A percentile compares a stretch with the other conserved stretches of the same genome.
These are phyloP conservation scores for Melitaea athalia DNA, from an alignment of 2,888 invertebrate species.

Conservation along the genomic window DNA sequence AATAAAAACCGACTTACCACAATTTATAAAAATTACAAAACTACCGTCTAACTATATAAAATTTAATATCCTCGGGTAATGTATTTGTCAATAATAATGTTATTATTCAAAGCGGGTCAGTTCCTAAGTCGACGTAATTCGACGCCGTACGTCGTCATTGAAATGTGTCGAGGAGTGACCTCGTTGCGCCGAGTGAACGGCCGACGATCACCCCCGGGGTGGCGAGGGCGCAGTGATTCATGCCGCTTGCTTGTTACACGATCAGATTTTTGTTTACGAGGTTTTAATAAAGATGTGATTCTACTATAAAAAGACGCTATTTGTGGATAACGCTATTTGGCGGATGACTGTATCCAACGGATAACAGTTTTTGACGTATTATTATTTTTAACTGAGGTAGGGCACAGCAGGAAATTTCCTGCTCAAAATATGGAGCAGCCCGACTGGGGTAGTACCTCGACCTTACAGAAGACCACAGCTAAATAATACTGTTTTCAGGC, in stretches of 20 bases:
- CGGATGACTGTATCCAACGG: too few relatives aligned
- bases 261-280: slow-evolving; percentile 4
- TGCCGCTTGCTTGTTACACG: slow-evolving; percentile 15
- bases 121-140: slow-evolving; percentile 22
- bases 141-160: slow-evolving; percentile 21
- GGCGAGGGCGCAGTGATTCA: slow-evolving; percentile 23
- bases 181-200: slow-evolving; percentile 32
- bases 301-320: too few relatives aligned
- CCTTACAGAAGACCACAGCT: too few relatives aligned
- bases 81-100: neutral
- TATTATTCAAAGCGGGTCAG: neutral
- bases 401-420: too few relatives aligned
- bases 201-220: slow-evolving; percentile 25
- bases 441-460: too few relatives aligned
- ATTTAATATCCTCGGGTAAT: neutral
- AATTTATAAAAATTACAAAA: too few relatives aligned
- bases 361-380: too few relatives aligned
- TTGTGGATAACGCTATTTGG: too few relatives aligned
- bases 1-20: too few relatives aligned
- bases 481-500: too few relatives aligned
- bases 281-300: neutral
- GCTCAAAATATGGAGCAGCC: too few relatives aligned
- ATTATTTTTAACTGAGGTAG: too few relatives aligned
- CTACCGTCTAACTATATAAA: neutral
- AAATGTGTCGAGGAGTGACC: slow-evolving; percentile 29